Base-by-base conservation (phyloP, 1,140 invertebrate genomes). In the Lasaia peninsularis region DNA sequence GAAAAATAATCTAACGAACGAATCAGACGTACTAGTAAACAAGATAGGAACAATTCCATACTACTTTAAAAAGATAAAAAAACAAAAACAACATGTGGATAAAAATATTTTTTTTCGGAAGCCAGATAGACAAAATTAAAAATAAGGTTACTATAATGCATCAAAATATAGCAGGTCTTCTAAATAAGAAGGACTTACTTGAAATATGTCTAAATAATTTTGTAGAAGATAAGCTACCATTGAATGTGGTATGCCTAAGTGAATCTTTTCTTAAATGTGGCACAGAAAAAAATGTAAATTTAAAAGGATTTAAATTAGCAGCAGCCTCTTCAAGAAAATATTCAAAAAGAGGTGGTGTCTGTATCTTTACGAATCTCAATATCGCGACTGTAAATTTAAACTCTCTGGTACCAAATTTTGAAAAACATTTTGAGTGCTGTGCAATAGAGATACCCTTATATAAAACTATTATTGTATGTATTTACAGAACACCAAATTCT, bases 211-310 rank as follows among this genome's bases (percentile, higher is more conserved):
- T 60, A 18, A 12, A 32, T 2, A 20, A 21, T 21, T 48, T 54
- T 35, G 11, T 2, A 34, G 16, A 54, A 12, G 44, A 54, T 9
- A 48, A 48, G 12, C 50, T 34, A 6, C 24, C 52, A 53, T 28
- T 54, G 10, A 52, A 65, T 16, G 34, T 60, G 10, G 2, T 65
- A 40, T 65, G 63, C 18, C 33, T 65, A 4, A 55, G 55, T 31
- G 63, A 62, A 57, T 62, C 60, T 14, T 66, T 66, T 53, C 20
- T 66, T 24, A 59, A 57, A 50, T 14, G 3, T 1, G 57, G 56
- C 9, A n/a, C 20, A 31, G 58, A 65, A 52, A 50, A 51, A 2
- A 52, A 34, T 9, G 14, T 65, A 31, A 50, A 35, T 11, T 21
- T 65, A 9, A 24, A 54, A 28, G 33, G 40, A n/a, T 65, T 58